Conservation (phyloP, 30 jellyfish, hydroid and myxozoan genomes). For the Calvadosia cruxmelitensis region DNA sequence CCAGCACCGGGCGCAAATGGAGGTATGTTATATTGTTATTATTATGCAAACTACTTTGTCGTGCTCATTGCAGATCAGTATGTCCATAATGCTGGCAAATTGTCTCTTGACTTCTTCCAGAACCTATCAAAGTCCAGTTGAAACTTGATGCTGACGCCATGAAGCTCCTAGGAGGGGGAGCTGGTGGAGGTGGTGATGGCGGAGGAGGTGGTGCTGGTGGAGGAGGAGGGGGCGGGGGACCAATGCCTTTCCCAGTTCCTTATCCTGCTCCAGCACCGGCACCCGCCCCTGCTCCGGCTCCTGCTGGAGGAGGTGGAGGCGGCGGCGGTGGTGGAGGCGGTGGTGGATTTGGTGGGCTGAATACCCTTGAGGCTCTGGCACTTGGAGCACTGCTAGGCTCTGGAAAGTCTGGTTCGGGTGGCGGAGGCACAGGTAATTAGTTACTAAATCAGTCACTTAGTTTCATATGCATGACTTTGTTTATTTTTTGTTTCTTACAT, state of each 20-base stretch:
- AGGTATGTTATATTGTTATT: background rate
- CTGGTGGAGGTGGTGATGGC: slow-evolving; percentile 21
- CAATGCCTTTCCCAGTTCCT: slow-evolving; percentile 42
- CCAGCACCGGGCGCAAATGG: background rate
- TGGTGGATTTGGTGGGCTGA: slow-evolving; percentile 43
- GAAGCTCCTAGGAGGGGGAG: slow-evolving; percentile 77
- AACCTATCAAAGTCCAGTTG: slow-evolving; percentile 73
- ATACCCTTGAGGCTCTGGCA: slow-evolving; percentile 79
- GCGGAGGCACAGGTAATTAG: slow-evolving; percentile 39
- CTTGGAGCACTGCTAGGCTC: slow-evolving; percentile 77
- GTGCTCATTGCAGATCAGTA: too few species aligned
- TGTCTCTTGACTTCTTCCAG: slow-evolving; percentile 5
- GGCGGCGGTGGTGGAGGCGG: slow-evolving; percentile 76
- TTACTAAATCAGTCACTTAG: too few species aligned
- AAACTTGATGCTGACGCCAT: slow-evolving; percentile 74
- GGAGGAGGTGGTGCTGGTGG: slow-evolving; percentile 67
- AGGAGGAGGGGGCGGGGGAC: slow-evolving; percentile 30
- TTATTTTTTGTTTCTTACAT: too few species aligned
- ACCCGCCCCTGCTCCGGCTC: slow-evolving; percentile 71
- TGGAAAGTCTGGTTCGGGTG: slow-evolving; percentile 48
- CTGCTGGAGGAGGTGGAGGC: slow-evolving; percentile 44
- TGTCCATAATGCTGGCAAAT: too few species aligned
- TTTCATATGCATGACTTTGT: too few species aligned
- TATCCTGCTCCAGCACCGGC: slow-evolving; percentile 55
- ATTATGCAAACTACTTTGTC: too few species aligned